These are phyloP conservation scores for Sterna hirundo DNA, from an alignment of 2,113 vertebrate genomes.

Conservation along the genomic window DNA sequence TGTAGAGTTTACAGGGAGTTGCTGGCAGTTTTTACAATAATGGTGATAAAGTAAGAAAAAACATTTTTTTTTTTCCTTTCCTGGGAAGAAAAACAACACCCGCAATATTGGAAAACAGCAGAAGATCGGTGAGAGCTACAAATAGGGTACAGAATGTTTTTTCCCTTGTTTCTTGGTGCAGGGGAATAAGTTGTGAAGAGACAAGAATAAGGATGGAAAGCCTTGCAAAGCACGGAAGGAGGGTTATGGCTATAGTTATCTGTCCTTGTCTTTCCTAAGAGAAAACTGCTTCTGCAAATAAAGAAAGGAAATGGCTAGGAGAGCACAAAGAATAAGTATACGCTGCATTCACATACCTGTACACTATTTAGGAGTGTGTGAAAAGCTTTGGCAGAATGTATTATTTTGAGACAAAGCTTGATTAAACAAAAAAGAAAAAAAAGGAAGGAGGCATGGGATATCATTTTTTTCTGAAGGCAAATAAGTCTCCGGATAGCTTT, in stretches of 20 bases:
- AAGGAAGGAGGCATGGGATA: not conserved
- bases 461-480: not conserved
- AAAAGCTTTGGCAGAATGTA: not conserved
- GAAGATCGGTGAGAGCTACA: not conserved
- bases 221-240: not conserved
- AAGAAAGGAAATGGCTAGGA: not conserved
- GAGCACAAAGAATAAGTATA: not conserved
- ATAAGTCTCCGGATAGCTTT: not conserved
- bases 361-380: not conserved
- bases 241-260: not conserved
- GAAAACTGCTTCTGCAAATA: not conserved
- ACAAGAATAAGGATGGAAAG: not conserved
- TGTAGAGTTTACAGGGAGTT: not conserved
- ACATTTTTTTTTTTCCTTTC: not conserved
- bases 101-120: not conserved
- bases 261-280: not conserved
- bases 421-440: not conserved
- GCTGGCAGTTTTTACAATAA: not conserved
- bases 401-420: not conserved
- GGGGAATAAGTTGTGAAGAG: not conserved
- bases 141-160: not conserved
- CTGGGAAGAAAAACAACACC: not conserved
- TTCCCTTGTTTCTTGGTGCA: not conserved
- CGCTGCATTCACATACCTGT: not conserved
- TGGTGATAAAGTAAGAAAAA: not conserved